Conservation (phyloP, 2,113 vertebrate species). For the Ia io region DNA sequence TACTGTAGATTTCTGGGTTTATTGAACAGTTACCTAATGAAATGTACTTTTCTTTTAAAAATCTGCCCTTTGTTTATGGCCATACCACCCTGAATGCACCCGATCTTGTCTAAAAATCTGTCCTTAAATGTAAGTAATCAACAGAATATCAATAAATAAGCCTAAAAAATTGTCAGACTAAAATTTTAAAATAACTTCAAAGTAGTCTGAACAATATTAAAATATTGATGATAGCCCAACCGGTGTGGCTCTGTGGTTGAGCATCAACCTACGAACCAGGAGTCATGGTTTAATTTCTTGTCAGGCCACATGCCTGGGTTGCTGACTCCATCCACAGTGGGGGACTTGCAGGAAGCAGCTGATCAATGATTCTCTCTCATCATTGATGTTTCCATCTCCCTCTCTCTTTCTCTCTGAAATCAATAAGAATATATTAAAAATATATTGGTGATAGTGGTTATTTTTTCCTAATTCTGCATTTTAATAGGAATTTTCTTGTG, state of each 20-base stretch:
- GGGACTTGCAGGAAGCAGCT: too few species aligned
- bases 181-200: not conserved
- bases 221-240: not conserved
- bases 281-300: too few species aligned
- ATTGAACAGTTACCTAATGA: not conserved
- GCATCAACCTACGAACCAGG: too few species aligned
- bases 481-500: not conserved
- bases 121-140: slow-evolving; percentile 42
- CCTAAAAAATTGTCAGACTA: not conserved
- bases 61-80: not conserved
- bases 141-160: not conserved
- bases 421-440: not conserved
- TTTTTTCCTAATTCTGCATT: not conserved
- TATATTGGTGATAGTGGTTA: not conserved
- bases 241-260: too few species aligned
- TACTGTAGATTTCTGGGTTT: slow-evolving; percentile 8
- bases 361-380: too few species aligned
- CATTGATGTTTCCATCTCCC: too few species aligned
- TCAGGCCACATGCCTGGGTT: too few species aligned
- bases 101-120: not conserved
- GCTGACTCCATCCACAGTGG: too few species aligned
- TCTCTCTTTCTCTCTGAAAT: too few species aligned
- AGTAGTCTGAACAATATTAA: not conserved
- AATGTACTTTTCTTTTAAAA: not conserved
- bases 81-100: too few species aligned